phyloP scores from a whole-genome alignment of 30 jellyfish, hydroid and myxozoan species.

The Calvadosia cruxmelitensis region DNA sequence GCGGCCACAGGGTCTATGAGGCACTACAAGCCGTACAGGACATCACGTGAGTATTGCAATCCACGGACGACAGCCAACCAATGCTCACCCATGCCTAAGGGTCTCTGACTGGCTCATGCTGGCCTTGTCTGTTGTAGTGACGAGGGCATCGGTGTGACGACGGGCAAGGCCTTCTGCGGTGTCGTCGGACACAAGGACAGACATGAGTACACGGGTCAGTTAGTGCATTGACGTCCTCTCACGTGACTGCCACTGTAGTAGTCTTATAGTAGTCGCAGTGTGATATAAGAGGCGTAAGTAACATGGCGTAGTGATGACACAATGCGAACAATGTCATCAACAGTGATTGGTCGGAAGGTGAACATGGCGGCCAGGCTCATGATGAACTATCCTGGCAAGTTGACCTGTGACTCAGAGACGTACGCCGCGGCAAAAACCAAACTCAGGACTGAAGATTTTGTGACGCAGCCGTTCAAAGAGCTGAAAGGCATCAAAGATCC shows the following conservation, averaged over 20 bases:
- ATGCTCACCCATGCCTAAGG: too few species aligned
- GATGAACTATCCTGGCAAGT: conserved; percentile 71
- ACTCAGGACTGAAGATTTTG: conserved; percentile 41
- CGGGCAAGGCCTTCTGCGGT: conserved; percentile 83
- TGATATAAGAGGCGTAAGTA: not conserved
- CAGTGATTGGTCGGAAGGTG: conserved; percentile 84
- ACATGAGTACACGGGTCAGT: conserved; percentile 77
- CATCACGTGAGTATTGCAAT: too few species aligned
- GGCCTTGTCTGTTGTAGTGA: conserved; percentile 28
- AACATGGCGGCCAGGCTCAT: conserved; percentile 92
- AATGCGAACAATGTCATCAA: not conserved
- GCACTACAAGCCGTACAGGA: conserved; percentile 68
- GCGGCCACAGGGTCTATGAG: conserved; percentile 57
- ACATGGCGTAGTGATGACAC: not conserved
- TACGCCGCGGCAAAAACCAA: conserved; percentile 51
- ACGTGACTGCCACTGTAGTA: too few species aligned
- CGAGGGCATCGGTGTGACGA: conserved; percentile 83
- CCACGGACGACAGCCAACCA: too few species aligned
- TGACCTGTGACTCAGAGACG: conserved; percentile 80
- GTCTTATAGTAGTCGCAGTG: not conserved
- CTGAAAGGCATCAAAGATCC: conserved; percentile 67
- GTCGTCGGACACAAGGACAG: conserved; percentile 86
- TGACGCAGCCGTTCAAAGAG: conserved; percentile 35
- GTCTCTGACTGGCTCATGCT: too few species aligned
- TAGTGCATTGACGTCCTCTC: not conserved